phyloP scores from a whole-genome alignment of 2,113 vertebrate genomes.

The Cervus canadensis region DNA sequence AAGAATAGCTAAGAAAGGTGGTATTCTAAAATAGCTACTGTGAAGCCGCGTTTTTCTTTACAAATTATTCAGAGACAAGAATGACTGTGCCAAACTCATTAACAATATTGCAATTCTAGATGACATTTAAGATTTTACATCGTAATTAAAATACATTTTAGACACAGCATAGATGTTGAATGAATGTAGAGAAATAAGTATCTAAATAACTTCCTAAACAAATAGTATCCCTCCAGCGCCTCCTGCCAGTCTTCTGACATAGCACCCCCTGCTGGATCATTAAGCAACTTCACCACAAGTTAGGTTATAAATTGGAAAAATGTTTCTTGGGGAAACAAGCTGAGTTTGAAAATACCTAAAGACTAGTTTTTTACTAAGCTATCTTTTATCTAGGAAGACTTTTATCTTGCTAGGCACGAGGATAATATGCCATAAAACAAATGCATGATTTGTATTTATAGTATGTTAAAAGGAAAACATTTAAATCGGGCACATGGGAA shows the following conservation, averaged over 20 bases:
- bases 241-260: slow-evolving; percentile 26
- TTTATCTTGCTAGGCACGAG: neutral
- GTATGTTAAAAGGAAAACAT: neutral
- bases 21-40: slow-evolving; percentile 48
- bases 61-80: slow-evolving; percentile 53
- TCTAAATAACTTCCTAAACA: neutral
- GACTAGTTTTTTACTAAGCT: neutral
- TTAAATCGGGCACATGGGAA: neutral
- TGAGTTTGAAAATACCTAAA: slow-evolving; percentile 5
- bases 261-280: slow-evolving; percentile 61
- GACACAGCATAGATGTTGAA: slow-evolving; percentile 44
- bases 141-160: slow-evolving; percentile 56
- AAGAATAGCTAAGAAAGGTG: neutral
- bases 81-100: slow-evolving; percentile 61
- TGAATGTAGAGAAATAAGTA: slow-evolving; percentile 16
- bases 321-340: neutral
- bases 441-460: neutral
- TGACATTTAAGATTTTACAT: slow-evolving; percentile 55
- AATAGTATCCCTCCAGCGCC: neutral
- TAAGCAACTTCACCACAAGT: neutral
- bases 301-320: neutral
- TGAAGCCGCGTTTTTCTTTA: slow-evolving; percentile 17
- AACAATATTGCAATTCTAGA: slow-evolving; percentile 33
- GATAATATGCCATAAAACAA: neutral
- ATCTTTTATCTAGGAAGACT: neutral